Conservation (phyloP, 2,888 invertebrate genomes). For the Meloe dianella region DNA sequence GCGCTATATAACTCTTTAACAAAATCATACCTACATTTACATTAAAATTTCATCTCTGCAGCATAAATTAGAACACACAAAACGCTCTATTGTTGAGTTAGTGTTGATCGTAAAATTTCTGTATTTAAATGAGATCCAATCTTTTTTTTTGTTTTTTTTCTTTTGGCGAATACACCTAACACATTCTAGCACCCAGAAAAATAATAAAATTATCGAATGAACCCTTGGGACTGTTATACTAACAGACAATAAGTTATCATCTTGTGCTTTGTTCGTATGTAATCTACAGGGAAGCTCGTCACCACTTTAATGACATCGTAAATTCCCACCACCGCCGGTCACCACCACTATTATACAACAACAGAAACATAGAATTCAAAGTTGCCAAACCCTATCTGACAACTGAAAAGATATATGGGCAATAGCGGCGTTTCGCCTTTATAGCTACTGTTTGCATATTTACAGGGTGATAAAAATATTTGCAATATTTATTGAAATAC, state of each 20-base stretch:
- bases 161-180: slow-evolving; percentile 16
- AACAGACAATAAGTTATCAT: slow-evolving; percentile 52
- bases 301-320: slow-evolving; percentile 53
- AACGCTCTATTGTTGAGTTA: slow-evolving; percentile 27
- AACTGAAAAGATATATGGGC: slow-evolving; percentile 12
- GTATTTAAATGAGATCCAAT: slow-evolving; percentile 34
- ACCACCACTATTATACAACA: slow-evolving; percentile 32
- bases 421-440: slow-evolving; percentile 20
- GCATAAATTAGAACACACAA: slow-evolving; percentile 43
- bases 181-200: slow-evolving; percentile 16
- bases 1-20: slow-evolving; percentile 33
- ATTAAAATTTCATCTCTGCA: slow-evolving; percentile 37
- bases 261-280: slow-evolving; percentile 50
- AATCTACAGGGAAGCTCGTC: slow-evolving; percentile 52
- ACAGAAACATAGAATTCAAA: slow-evolving; percentile 35
- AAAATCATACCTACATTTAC: slow-evolving; percentile 27
- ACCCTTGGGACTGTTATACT: slow-evolving; percentile 51
- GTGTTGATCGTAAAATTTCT: slow-evolving; percentile 40
- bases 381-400: slow-evolving; percentile 27
- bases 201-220: slow-evolving; percentile 45
- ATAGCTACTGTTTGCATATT: slow-evolving; percentile 36
- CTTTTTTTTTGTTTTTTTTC: slow-evolving; percentile 33
- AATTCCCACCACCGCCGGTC: slow-evolving; percentile 46
- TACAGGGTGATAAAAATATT: slow-evolving; percentile 35
- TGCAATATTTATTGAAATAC: slow-evolving; percentile 27